Evolutionary conservation across 2,888 invertebrate species (phyloP), one percentile per base, ranked within the genome.

Genomic region (Graphium colonna): DNA sequence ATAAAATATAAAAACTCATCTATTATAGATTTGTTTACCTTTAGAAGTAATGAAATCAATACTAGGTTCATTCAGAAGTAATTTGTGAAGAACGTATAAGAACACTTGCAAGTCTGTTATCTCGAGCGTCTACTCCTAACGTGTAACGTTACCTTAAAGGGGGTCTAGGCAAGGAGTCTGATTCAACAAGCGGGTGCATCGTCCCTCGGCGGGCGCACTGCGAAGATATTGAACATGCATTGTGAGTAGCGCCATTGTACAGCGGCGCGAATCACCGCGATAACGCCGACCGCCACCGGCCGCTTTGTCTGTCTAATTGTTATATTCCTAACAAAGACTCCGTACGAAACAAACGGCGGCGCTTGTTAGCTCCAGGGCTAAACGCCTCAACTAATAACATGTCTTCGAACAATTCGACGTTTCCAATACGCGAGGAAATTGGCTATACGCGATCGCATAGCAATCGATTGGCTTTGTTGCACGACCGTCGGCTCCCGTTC

Each of bases 141-240:
- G 69, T 70, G 48, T 61, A 57, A 17, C 41, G 51, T 57, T 56
- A 60, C 62, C 70, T 67, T 63, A 71, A 73, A 71, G 67, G 66
- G 64, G 60, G 54, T 52, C 28, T 56, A 69, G 61, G 54, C 63
- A 82, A 82, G 79, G 73, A 76, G 73, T 72, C 71, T 70, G 73
- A 77, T 78, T 79, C 77, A 72, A 70, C 66, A 63, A 67, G 63
- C 64, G 78, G 73, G 85, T 85, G 86, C 87, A 87, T 85, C 79
- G 77, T 74, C 81, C 82, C 75, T 76, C 73, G 75, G 60, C 68
- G 74, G 65, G 69, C 76, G 75, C 74, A 77, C 75, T 77, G 77
- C 83, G 85, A 87, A 84, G 85, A 88, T 83, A 85, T 87, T 81
- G 83, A 81, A 79, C 72, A 73, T 73, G 81, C 80, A 82, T 85